Percentiles rank a stretch among this genome's conserved stretches.
Conservation (phyloP, 2,797 vertebrate genomes). For the Falco cherrug region DNA sequence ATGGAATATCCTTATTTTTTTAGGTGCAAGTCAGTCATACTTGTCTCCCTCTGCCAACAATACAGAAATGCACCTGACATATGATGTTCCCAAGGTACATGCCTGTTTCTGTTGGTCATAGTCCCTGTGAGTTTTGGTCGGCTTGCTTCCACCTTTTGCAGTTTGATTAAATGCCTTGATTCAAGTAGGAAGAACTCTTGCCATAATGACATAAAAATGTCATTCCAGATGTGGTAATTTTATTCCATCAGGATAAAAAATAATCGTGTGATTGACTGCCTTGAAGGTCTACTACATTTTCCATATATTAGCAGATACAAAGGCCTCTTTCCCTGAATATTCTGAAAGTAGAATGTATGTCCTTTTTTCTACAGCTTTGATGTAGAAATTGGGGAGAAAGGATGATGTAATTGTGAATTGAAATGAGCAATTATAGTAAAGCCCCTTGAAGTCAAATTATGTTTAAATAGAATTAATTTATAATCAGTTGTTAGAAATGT, state of each 20-base stretch:
- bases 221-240: not conserved
- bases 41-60: not conserved
- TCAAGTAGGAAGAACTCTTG: not conserved
- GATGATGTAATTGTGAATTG: not conserved
- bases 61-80: not conserved
- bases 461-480: conserved; percentile 4
- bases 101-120: not conserved
- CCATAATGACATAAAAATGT: not conserved
- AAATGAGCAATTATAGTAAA: not conserved
- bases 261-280: not conserved
- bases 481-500: not conserved
- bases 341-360: not conserved
- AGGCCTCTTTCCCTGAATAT: not conserved
- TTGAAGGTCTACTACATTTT: not conserved
- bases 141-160: not conserved
- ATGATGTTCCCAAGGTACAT: not conserved
- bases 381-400: not conserved
- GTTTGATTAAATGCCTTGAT: not conserved
- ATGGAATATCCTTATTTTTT: not conserved
- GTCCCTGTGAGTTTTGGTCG: not conserved
- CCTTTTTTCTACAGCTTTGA: not conserved
- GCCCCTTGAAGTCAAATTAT: not conserved
- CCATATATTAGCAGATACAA: not conserved
- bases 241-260: not conserved
- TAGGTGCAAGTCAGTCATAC: not conserved